A percentile compares a stretch with the other conserved stretches of the same genome.
Evolutionary conservation across 64 coral and sea anemone species (phyloP).

Genomic region (Montipora cactus): DNA sequence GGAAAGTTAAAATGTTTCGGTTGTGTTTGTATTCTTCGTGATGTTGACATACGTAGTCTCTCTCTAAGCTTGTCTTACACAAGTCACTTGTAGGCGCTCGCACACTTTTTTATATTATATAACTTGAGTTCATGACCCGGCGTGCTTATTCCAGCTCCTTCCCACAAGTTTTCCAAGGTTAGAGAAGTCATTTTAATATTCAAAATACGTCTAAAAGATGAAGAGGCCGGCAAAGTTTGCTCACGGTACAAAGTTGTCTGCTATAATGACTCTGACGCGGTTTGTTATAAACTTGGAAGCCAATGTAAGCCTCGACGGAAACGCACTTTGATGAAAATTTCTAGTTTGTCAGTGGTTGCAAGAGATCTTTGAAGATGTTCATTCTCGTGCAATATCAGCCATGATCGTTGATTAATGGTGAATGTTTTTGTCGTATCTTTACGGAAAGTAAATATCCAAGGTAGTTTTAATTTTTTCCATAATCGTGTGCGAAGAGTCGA

Average conservation of each 20-base stretch:
- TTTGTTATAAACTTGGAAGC: neutral
- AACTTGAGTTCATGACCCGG: constrained; percentile 41
- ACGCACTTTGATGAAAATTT: neutral
- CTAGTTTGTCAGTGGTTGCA: neutral
- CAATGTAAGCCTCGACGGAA: neutral
- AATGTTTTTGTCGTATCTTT: neutral
- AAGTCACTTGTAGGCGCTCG: constrained; percentile 8
- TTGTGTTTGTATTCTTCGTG: neutral
- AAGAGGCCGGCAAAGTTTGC: neutral
- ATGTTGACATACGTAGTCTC: neutral
- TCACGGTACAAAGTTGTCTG: neutral
- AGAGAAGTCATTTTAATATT: constrained; percentile 5
- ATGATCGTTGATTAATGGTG: neutral
- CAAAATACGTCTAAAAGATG: neutral
- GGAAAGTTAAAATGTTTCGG: neutral
- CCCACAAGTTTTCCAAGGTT: neutral
- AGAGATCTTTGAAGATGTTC: neutral
- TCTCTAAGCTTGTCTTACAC: neutral
- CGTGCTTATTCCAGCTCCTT: neutral
- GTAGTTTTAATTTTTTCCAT: neutral
- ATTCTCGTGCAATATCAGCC: constrained; percentile 42
- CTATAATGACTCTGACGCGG: neutral
- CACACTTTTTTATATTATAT: constrained; percentile 21
- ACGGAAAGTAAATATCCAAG: constrained; percentile 34
- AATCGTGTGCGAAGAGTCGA: neutral